Base-by-base conservation (phyloP, 1,140 invertebrate species). In the Halictus rubicundus region DNA sequence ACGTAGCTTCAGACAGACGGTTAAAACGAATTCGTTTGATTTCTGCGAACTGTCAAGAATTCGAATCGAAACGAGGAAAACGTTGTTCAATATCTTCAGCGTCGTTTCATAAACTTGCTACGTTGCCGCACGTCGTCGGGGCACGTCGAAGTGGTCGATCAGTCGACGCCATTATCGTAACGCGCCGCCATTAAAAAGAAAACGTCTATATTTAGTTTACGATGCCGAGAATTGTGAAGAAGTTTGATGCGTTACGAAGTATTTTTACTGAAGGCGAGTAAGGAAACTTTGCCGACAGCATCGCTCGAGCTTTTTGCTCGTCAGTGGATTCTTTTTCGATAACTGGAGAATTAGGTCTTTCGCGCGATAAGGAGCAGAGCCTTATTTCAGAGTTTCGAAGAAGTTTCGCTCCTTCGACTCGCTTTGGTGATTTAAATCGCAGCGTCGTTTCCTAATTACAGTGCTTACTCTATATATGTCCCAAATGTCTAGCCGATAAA, bases 141-240 rank as follows among this genome's bases (percentile, higher is more conserved):
- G 63, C 9, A 9, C 37, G 60, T 27, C 16, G 37, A 27, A n/a
- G 54, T 19, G n/a, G 65, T 69, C 23, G 42, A 37, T 69, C 74
- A 25, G 27, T 76, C 25, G 27, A 77, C 46, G 37, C 21, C 21
- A 39, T 77, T 61, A 23, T 39, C 25, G 19, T 66, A 76, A 59
- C n/a, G 46, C 74, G 42, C 19, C 52, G 64, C 72, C 37, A 39
- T 68, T 76, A 23, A 60, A 68, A 19, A 57, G 25, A 21, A 32
- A 60, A 49, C 10, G 25, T 46, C 10, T 60, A n/a, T 21, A 6
- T n/a, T 60, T 12, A 27, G 5, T 52, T 57, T 37, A 14, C 21
- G 12, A 9, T 39, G 37, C 42, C 16, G 27, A 49, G 19, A n/a
- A 49, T 60, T 12, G 23, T 19, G 25, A 57, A 9, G 3, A 68